These are phyloP conservation scores for Morinoia aosen DNA, from an alignment of 2,888 invertebrate genomes.

Conservation along the genomic window DNA sequence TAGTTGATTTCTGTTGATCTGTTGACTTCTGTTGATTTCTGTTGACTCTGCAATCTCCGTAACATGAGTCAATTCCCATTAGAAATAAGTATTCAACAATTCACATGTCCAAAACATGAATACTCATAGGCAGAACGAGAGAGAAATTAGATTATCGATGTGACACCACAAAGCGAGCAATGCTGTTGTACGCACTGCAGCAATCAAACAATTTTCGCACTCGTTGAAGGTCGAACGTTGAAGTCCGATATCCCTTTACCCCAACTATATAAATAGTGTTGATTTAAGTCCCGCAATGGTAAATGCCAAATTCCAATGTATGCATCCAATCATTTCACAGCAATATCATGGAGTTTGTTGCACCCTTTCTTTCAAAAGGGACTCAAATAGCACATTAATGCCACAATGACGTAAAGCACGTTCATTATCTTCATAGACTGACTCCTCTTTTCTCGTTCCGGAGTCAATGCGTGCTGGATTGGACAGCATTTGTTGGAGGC, in stretches of 20 bases:
- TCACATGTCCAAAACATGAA: not conserved
- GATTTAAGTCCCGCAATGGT: not conserved
- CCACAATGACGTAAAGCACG: not conserved
- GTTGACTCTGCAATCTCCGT: no score
- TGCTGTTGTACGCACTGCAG: not conserved
- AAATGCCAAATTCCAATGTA: not conserved
- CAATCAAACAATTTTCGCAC: not conserved
- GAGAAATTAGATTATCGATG: not conserved
- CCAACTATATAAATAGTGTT: not conserved
- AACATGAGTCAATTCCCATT: no score
- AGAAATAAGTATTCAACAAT: no score
- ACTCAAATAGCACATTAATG: not conserved
- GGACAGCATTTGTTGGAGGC: not conserved
- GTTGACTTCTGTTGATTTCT: no score
- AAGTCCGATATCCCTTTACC: not conserved
- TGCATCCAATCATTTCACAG: not conserved
- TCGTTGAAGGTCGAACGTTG: not conserved
- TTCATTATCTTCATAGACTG: constrained; percentile 30
- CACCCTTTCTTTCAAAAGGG: not conserved
- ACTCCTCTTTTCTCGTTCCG: constrained; percentile 14
- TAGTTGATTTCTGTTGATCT: no score
- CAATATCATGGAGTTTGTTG: not conserved
- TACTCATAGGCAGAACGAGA: not conserved
- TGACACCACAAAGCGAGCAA: not conserved
- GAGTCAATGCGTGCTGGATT: constrained; percentile 38